Evolutionary conservation across 2,113 vertebrate species (phyloP), one percentile per base, ranked within the genome.

Genomic region (Anarhynchus alexandrinus): DNA sequence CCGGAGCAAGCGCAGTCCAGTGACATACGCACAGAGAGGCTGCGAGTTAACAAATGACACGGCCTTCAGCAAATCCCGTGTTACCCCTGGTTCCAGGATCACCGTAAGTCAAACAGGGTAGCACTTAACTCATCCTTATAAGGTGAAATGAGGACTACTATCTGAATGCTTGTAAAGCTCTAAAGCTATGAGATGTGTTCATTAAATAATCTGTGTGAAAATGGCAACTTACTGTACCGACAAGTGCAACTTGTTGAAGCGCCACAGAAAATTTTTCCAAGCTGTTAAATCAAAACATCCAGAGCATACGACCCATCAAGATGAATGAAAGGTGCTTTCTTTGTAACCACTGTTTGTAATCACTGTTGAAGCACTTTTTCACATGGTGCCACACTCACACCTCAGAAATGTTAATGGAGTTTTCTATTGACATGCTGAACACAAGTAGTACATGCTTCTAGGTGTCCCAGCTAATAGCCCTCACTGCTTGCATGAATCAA

Each of bases 1-100:
- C 43, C 0, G 0, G 27, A 86, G 12, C 43, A 55, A 82, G 43
- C 0, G 0, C 22, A 55, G 40, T 18, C 27, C n/a, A 15, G 30
- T 26, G 26, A n/a, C 9, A 2, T 20, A 22, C 1, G 1, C 55
- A 43, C 17, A 57, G 57, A 51, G 45, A 80, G 27, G 20, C n/a
- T 83, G 49, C 0, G 2, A 54, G 26, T 52, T 83, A 25, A 51
- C 51, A 40, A 45, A 21, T 32, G 27, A 25, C 29, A 5, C 11
- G 21, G 34, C 17, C 45, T 59, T 85, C 65, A 69, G 47, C 15
- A 72, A 40, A 51, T 57, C 32, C 43, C 2, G 0, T 49, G 49
- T 61, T 66, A 67, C 25, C 49, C 17, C 30, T 12, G 34, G 34
- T 15, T 58, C 25, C 34, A 36, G 38, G 27, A 49, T 42, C n/a